phyloP scores from a whole-genome alignment of 2,797 vertebrate species.

The Crenuchus spilurus region DNA sequence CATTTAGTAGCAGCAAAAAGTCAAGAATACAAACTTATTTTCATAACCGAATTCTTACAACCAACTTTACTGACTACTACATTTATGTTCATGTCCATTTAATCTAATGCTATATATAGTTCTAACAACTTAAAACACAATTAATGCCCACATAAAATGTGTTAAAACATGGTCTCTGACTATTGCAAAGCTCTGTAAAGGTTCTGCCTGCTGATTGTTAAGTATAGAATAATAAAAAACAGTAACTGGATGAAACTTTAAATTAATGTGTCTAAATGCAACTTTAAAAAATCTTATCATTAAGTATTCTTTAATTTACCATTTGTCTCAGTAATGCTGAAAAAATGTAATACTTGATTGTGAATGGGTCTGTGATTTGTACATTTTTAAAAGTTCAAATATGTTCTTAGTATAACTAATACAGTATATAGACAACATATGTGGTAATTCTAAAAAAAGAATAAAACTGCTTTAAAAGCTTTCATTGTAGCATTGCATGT shows the following conservation, averaged over 20 bases:
- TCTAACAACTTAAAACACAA: no score
- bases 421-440: not conserved
- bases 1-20: no score
- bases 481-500: not conserved
- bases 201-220: not conserved
- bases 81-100: no score
- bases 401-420: not conserved
- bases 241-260: not conserved
- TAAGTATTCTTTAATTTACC: not conserved
- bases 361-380: not conserved
- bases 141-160: not conserved
- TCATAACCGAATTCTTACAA: no score
- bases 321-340: not conserved
- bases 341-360: not conserved
- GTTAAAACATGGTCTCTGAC: no score
- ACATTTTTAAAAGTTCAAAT: not conserved
- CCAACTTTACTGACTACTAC: no score
- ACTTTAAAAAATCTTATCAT: not conserved
- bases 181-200: no score
- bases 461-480: not conserved
- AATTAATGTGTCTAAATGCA: not conserved
- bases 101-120: no score
- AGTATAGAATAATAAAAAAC: not conserved
- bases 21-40: no score
- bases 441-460: no score